Evolutionary conservation across 2,113 vertebrate species (phyloP), one percentile per base, ranked within the genome.

Genomic region (Psittacus erithacus): DNA sequence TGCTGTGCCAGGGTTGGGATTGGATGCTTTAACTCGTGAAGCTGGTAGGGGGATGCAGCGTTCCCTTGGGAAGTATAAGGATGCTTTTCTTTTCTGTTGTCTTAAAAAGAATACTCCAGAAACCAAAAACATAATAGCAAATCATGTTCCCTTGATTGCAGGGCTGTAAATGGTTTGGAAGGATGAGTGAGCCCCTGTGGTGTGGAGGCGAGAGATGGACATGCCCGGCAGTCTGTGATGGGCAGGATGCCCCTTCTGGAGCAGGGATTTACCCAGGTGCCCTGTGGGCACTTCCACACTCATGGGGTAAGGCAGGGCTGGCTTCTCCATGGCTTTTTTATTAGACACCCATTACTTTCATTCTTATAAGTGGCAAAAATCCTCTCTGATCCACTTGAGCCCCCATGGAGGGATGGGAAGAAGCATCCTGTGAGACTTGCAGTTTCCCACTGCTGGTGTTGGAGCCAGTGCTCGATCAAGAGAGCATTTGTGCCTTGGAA

Each of bases 1-100:
- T 59, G 57, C 44, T 92, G 69, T 80, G 35, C 49, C 73, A 39
- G 78, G 81, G 82, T 90, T 11, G 1, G 53, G 59, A 96, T 94
- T 93, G 90, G 92, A 88, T 89, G 67, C 55, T 93, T 96, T 88
- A 82, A 87, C 67, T 87, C 92, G n/a, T 84, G 75, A 86, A 86
- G 75, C 47, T 57, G 11, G 43, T 67, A 63, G 31, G 43, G 29
- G 88, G 85, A 78, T 50, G 53, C 0, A 91, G 5, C 0, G 0
- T 74, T 82, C 33, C 59, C 44, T 81, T 31, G 64, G 62, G 82
- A 89, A 92, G 31, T 9, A 62, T 8, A 64, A 53, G 31, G 69
- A 55, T 82, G 24, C 2, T 70, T 80, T 92, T 68, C 24, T 93
- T 63, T 82, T 60, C 29, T 83, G 28, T 19, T 49, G 49, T 60